Conservation (phyloP, 2,797 vertebrate species). For the Tenualosa ilisha region DNA sequence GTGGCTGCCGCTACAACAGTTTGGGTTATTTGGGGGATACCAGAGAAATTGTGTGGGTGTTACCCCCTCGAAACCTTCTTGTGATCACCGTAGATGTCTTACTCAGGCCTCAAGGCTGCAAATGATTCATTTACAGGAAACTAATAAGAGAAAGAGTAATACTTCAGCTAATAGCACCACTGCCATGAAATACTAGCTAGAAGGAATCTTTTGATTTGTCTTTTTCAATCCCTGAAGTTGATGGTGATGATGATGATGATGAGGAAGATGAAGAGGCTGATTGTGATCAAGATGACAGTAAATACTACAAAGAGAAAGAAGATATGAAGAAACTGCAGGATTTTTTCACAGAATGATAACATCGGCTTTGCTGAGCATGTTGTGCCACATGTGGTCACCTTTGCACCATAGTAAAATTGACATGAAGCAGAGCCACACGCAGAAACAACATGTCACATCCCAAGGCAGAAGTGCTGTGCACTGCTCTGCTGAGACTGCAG, state of each 20-base stretch:
- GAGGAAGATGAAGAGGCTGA: neutral
- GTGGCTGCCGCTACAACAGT: neutral
- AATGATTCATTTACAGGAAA: neutral
- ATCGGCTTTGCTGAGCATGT: neutral
- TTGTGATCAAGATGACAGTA: neutral
- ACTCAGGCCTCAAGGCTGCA: neutral
- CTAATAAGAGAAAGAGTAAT: neutral
- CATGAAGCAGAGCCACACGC: neutral
- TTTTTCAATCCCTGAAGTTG: neutral
- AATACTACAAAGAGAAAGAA: neutral
- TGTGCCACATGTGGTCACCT: conserved; percentile 8
- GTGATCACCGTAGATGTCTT: neutral
- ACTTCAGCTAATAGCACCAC: neutral
- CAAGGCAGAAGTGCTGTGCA: neutral
- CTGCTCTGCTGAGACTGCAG: neutral
- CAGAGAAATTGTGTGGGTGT: neutral
- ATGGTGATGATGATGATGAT: neutral
- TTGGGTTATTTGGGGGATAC: conserved; percentile 8
- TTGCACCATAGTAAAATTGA: neutral
- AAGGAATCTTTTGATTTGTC: neutral
- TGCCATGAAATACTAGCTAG: neutral
- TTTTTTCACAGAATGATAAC: neutral
- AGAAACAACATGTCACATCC: neutral
- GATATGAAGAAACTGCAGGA: neutral
- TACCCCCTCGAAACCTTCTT: neutral